Evolutionary conservation across 1,140 invertebrate genomes (phyloP), one percentile per base, ranked within the genome.

Genomic region (Trachymyrmex septentrionalis): DNA sequence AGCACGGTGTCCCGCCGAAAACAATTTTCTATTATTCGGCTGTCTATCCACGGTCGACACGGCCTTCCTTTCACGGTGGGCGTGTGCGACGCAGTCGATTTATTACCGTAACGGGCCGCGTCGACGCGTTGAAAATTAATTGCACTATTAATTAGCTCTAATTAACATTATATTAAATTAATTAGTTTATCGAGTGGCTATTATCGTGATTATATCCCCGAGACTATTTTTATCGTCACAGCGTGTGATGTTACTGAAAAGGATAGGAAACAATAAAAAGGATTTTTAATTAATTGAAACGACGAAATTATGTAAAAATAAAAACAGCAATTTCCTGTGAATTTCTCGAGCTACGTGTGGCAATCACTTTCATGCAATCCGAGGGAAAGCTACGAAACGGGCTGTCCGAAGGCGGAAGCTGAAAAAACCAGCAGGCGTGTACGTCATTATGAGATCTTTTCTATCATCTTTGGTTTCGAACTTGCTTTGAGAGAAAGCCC

Each of bases 401-500:
- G 50, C 63, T 38, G 59, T 7, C 38, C 66, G 44, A 75, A 87
- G 59, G 73, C 86, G 80, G 53, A 63, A 84, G 80, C 78, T 84
- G 66, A 89, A 90, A 90, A 90, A 89, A 72, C 73, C 76, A 55
- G 38, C 57, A 66, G 67, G 84, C 87, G 61, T 80, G 75, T 80
- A 80, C 69, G 86, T 81, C 87, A 78, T 61, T 75, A 76, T 85
- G 85, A 90, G 88, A 90, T 87, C 75, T 64, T 89, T 85, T 61
- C 72, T 88, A 66, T 61, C 85, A 88, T 86, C 72, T 59, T 89
- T 30, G 80, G 59, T 63, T 85, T 78, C 69, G 38, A 85, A 87
- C 75, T 75, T 61, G 69, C 75, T 87, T 55, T 53, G 73, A 80
- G 89, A 89, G 86, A 89, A 90, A 90, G 88, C 88, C 89, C 82